Conservation (phyloP, 2,888 invertebrate species). For the Ectobius pallidus region DNA sequence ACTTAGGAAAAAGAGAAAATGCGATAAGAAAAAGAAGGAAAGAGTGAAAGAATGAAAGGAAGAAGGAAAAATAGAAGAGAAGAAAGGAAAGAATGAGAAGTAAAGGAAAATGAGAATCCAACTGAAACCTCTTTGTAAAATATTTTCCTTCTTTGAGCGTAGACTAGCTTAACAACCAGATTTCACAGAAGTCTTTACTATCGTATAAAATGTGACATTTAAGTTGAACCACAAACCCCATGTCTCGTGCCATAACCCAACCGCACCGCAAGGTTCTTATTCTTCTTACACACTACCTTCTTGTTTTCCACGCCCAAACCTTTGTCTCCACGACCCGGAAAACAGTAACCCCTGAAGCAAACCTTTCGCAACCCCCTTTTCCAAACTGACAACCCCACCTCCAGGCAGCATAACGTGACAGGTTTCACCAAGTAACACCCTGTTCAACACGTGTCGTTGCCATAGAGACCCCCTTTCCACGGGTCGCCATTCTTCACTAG, state of each 20-base stretch:
- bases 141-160: too few species aligned
- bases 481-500: slow-evolving; percentile 18
- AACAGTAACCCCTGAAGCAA: neutral
- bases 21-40: too few species aligned
- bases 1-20: too few species aligned
- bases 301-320: slow-evolving; percentile 15
- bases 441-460: slow-evolving; percentile 36
- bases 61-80: too few species aligned
- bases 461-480: slow-evolving; percentile 26
- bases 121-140: slow-evolving; percentile 6
- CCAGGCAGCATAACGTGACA: slow-evolving; percentile 20
- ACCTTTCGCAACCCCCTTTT: neutral
- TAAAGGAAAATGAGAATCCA: too few species aligned
- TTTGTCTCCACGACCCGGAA: slow-evolving; percentile 20
- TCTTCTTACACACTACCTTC: neutral
- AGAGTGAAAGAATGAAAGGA: too few species aligned
- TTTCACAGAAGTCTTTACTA: too few species aligned
- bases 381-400: neutral
- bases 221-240: too few species aligned
- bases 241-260: neutral
- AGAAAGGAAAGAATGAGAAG: too few species aligned
- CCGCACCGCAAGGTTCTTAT: neutral
- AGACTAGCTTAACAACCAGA: too few species aligned
- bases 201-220: too few species aligned
- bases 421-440: slow-evolving; percentile 33